These are phyloP conservation scores for Apodemus speciosus DNA, from an alignment of 2,113 vertebrate species.

Conservation along the genomic window DNA sequence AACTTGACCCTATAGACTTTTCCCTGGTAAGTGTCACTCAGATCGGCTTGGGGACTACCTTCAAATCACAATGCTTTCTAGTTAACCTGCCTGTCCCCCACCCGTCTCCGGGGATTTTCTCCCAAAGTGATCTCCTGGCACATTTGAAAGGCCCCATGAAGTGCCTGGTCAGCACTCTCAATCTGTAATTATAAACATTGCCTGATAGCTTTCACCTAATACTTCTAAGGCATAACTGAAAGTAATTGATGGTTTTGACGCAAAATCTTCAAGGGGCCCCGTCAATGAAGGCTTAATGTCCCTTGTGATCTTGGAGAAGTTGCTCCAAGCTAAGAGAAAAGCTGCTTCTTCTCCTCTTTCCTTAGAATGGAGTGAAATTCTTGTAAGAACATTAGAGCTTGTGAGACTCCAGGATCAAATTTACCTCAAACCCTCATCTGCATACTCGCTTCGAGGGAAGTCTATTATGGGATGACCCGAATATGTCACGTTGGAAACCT, in stretches of 20 bases:
- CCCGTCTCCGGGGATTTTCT: background rate
- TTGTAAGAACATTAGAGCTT: constrained; percentile 38
- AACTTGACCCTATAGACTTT: background rate
- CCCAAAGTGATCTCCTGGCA: constrained; percentile 7
- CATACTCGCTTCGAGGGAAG: constrained; percentile 48
- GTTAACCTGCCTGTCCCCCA: background rate
- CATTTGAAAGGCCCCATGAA: constrained; percentile 29
- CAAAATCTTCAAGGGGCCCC: constrained; percentile 41
- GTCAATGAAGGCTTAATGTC: constrained; percentile 42
- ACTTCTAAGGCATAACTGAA: constrained; percentile 54
- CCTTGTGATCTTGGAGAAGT: constrained; percentile 47
- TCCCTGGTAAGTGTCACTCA: background rate
- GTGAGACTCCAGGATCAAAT: constrained; percentile 3
- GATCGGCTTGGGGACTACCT: background rate
- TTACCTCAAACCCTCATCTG: constrained; percentile 52
- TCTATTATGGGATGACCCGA: constrained; percentile 29
- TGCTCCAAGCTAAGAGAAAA: constrained; percentile 41
- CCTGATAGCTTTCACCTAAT: constrained; percentile 66
- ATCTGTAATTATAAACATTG: constrained; percentile 70
- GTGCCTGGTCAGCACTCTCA: constrained; percentile 60
- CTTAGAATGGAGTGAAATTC: constrained; percentile 54
- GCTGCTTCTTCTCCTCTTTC: constrained; percentile 3
- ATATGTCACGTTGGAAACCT: constrained; percentile 56
- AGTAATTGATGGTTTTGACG: constrained; percentile 64
- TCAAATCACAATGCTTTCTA: background rate